Evolutionary conservation across 2,113 vertebrate genomes (phyloP).

Genomic region (Pachycephala philippinensis): DNA sequence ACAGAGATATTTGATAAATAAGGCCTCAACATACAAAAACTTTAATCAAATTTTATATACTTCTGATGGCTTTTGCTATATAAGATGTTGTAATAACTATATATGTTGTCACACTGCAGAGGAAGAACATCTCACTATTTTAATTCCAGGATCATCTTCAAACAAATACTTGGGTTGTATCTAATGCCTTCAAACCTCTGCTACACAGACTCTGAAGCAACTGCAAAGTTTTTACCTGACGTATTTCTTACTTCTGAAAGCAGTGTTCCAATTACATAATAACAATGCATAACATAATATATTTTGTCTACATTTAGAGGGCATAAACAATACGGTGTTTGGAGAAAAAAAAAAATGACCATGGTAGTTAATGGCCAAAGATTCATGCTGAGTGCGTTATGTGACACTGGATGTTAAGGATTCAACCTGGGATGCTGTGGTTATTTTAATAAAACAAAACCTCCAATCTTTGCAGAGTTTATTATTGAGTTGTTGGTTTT

Average conservation of each 20-base stretch:
- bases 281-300: not conserved
- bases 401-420: not conserved
- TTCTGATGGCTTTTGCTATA: not conserved
- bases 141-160: not conserved
- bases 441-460: not conserved
- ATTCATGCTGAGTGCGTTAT: not conserved
- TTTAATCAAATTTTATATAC: not conserved
- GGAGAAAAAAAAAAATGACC: not conserved
- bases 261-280: not conserved
- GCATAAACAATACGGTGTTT: not conserved
- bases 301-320: not conserved
- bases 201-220: not conserved
- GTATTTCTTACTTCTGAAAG: not conserved
- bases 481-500: not conserved
- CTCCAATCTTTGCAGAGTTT: not conserved
- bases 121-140: not conserved
- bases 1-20: not conserved
- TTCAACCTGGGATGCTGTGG: not conserved
- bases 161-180: not conserved
- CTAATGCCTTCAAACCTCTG: not conserved
- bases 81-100: not conserved
- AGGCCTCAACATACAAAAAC: not conserved
- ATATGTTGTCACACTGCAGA: not conserved
- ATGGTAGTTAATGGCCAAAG: not conserved
- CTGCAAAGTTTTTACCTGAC: not conserved